A percentile compares a stretch with the other conserved stretches of the same genome.
These are phyloP conservation scores for Microctenopoma steveboyesi DNA, from an alignment of 2,797 vertebrate genomes.

Conservation along the genomic window DNA sequence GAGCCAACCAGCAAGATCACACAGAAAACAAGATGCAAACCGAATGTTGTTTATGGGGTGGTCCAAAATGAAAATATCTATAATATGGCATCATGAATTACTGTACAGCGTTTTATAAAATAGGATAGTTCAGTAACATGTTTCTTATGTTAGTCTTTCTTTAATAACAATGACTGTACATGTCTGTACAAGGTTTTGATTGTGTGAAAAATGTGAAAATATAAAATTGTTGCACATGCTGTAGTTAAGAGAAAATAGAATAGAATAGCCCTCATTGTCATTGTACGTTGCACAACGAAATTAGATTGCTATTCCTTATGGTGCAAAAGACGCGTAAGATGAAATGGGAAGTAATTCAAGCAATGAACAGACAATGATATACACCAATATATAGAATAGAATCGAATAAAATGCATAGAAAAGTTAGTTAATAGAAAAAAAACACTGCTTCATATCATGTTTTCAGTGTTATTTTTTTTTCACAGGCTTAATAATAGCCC, in stretches of 20 bases:
- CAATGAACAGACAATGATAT: no score
- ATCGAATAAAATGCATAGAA: no score
- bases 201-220: no score
- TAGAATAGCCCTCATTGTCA: no score
- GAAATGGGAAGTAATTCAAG: no score
- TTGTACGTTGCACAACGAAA: no score
- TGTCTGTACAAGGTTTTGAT: background rate
- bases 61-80: background rate
- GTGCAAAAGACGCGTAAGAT: no score
- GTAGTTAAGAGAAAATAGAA: background rate
- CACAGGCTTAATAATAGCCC: background rate
- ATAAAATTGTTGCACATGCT: background rate
- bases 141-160: background rate
- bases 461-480: background rate
- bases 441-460: background rate
- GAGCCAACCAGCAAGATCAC: slow-evolving; percentile 2
- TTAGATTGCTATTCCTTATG: no score
- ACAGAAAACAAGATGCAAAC: slow-evolving; percentile 17
- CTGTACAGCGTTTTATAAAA: background rate
- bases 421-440: background rate
- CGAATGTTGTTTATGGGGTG: background rate
- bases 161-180: background rate
- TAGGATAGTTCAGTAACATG: background rate
- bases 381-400: no score
- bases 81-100: no score